Base-by-base conservation (phyloP, 2,797 vertebrate genomes). In the Gallinago nigripennis region DNA sequence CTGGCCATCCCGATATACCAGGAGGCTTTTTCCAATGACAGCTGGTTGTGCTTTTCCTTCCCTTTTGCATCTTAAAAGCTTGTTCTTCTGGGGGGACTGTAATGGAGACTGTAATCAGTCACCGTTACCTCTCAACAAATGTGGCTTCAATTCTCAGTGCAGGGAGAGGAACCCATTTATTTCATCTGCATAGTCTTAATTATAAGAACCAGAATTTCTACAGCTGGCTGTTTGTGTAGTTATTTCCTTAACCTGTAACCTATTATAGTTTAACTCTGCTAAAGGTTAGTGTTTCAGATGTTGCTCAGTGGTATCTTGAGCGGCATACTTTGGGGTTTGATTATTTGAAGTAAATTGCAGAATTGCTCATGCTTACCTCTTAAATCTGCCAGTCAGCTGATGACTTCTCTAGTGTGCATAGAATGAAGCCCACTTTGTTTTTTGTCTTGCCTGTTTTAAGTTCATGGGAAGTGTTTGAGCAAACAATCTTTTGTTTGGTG, bases 1-100 rank as follows among this genome's bases (percentile, higher is more conserved):
- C n/a, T 10, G 28, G 7, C 11, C 69, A 8, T 61, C 10, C 30
- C 6, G 17, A 15, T 41, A 2, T 0, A 5, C 20, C 31, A 27
- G 50, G 24, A 92, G 20, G 9, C 8, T 51, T 82, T 87, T 93
- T 68, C 16, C 16, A 6, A 28, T 35, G 57, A 46, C 50, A 51
- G 9, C 56, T 69, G 50, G 12, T 73, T 30, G 4, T 37, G 19
- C 48, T 80, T 65, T 91, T 82, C 37, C 35, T 89, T 73, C 18
- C 19, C 11, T 76, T 54, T 79, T 68, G 21, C 27, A 16, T 66
- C 19, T 73, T 86, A 61, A 46, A n/a, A n/a, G 21, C 1, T 0
- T 27, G 3, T 35, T 51, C 11, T 64, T 70, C 43, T 65, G 43
- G 16, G 24, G 21, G n/a, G 43, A n/a, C 39, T n/a, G 0, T 86